A percentile compares a stretch with the other conserved stretches of the same genome.
Conservation (phyloP, 1,140 invertebrate species). For the Ectropis grisescens region DNA sequence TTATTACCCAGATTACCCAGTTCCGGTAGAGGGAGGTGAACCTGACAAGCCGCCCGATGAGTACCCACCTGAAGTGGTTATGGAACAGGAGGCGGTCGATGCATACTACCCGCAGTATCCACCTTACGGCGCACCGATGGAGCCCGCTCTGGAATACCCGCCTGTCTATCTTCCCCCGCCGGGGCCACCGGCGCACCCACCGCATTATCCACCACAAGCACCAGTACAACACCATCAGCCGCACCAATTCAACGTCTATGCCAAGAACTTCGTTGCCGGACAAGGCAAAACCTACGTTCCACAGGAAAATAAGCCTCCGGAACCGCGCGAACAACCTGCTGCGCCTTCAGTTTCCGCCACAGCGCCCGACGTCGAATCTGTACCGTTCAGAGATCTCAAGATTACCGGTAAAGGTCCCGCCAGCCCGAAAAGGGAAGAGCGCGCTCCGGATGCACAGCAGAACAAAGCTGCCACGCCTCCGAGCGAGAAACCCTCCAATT, state of each 20-base stretch:
- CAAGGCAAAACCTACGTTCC: constrained; percentile 40
- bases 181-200: too few species aligned
- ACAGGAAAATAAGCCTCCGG: constrained; percentile 37
- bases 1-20: constrained; percentile 62
- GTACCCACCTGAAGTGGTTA: constrained; percentile 58
- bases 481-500: constrained; percentile 41
- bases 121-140: constrained; percentile 43
- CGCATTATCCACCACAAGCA: constrained; percentile 44
- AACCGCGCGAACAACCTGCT: constrained; percentile 27
- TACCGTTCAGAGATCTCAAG: constrained; percentile 66
- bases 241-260: constrained; percentile 63
- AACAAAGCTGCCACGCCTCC: constrained; percentile 22
- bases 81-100: constrained; percentile 64
- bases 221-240: constrained; percentile 61
- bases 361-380: constrained; percentile 28
- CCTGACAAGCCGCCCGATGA: constrained; percentile 62
- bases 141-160: constrained; percentile 47
- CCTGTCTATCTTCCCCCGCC: constrained; percentile 49
- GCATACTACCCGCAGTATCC: constrained; percentile 51
- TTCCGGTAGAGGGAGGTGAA: constrained; percentile 57
- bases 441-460: constrained; percentile 16
- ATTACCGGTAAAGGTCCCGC: constrained; percentile 45
- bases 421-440: constrained; percentile 44
- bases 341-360: constrained; percentile 19
- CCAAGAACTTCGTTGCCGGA: constrained; percentile 63